phyloP scores from a whole-genome alignment of 35 echinoderm and acorn worm genomes.

The Amphiura filiformis region DNA sequence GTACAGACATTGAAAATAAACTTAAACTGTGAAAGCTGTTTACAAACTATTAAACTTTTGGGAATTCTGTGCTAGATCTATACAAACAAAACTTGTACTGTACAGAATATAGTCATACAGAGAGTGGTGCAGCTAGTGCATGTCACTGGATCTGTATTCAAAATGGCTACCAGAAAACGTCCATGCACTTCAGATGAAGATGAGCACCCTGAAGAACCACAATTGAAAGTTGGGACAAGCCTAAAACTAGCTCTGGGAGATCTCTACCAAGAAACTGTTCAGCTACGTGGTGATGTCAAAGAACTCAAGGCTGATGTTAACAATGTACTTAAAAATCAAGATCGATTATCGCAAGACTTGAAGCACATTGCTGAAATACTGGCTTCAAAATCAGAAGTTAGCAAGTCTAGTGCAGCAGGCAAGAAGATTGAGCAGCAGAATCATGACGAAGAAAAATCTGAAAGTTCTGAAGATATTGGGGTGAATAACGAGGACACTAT shows the following conservation, averaged over 20 bases:
- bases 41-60: no score
- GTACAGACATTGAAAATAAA: no score
- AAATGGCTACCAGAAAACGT: not conserved
- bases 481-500: not conserved
- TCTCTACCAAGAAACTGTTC: constrained; percentile 3
- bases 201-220: not conserved
- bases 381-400: not conserved
- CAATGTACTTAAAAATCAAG: not conserved
- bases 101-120: no score
- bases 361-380: not conserved
- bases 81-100: no score
- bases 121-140: no score
- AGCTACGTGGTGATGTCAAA: not conserved
- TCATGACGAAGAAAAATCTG: no score
- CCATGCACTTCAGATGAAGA: not conserved
- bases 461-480: no score
- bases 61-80: no score
- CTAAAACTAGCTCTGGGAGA: not conserved
- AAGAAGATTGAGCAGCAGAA: no score
- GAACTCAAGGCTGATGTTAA: not conserved
- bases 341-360: not conserved
- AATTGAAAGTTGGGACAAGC: not conserved
- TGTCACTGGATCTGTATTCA: no score
- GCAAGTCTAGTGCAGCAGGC: no score
- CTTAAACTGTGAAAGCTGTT: no score